Evolutionary conservation across 2,113 vertebrate genomes (phyloP).

Genomic region (Erinaceus europaeus): DNA sequence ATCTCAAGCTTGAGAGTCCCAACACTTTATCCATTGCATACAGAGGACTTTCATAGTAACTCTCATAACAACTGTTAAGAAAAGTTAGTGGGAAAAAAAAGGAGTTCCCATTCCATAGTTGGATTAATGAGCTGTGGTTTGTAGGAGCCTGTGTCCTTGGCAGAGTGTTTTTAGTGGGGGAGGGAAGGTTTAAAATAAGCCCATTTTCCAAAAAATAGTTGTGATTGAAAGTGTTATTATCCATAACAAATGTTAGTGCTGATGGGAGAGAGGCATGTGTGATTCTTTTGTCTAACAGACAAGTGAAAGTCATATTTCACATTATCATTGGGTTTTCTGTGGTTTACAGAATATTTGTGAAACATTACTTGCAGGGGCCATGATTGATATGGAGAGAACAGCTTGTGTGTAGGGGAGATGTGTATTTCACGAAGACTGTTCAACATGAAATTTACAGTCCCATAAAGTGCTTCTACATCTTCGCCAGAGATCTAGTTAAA

Average conservation of each 20-base stretch:
- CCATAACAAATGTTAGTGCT: conserved; percentile 87
- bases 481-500: conserved; percentile 84
- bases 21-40: no score
- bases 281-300: conserved; percentile 82
- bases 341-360: conserved; percentile 88
- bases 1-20: no score
- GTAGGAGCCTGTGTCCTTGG: conserved; percentile 84
- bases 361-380: conserved; percentile 79
- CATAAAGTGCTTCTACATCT: conserved; percentile 82
- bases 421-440: conserved; percentile 80
- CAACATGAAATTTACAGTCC: conserved; percentile 83
- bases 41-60: conserved; percentile 15
- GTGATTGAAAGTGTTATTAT: conserved; percentile 88
- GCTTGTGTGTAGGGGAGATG: conserved; percentile 73
- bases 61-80: conserved; percentile 49
- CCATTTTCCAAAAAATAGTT: conserved; percentile 86
- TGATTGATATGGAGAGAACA: conserved; percentile 82
- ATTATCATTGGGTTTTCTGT: conserved; percentile 81
- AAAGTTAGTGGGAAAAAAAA: conserved; percentile 53
- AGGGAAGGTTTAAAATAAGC: conserved; percentile 85
- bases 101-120: conserved; percentile 69
- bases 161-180: conserved; percentile 72
- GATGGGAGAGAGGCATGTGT: conserved; percentile 81
- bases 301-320: conserved; percentile 87
- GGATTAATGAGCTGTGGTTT: conserved; percentile 81